phyloP scores from a whole-genome alignment of 1,140 invertebrate genomes.

The Manduca sexta region DNA sequence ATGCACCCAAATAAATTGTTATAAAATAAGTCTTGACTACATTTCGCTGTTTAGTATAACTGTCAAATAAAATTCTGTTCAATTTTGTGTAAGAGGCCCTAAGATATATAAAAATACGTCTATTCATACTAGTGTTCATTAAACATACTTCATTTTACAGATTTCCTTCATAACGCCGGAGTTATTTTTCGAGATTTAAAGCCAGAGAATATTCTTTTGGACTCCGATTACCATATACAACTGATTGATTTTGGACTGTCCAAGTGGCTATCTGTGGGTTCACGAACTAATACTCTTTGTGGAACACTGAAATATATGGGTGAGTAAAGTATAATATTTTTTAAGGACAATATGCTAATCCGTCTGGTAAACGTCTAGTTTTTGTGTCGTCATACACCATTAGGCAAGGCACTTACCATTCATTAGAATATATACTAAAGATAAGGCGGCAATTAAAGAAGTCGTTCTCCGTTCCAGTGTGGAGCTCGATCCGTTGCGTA shows the following conservation, averaged over 20 bases:
- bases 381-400: too few species aligned
- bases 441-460: conserved; percentile 33
- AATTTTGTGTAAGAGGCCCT: too few species aligned
- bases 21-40: too few species aligned
- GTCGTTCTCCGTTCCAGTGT: conserved; percentile 65
- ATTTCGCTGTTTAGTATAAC: too few species aligned
- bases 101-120: too few species aligned
- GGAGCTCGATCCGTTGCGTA: conserved; percentile 49
- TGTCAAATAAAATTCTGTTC: too few species aligned
- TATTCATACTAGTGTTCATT: too few species aligned
- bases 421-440: too few species aligned
- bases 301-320: conserved; percentile 95
- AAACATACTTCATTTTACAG: conserved; percentile 70
- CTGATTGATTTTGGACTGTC: conserved; percentile 95
- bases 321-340: conserved; percentile 70
- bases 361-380: too few species aligned
- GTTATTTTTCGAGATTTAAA: conserved; percentile 94
- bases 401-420: too few species aligned
- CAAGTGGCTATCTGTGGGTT: conserved; percentile 87
- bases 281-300: conserved; percentile 89
- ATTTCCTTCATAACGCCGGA: conserved; percentile 93
- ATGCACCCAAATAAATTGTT: too few species aligned
- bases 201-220: conserved; percentile 92
- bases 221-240: conserved; percentile 84
- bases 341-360: too few species aligned